phyloP scores from a whole-genome alignment of 2,797 vertebrate genomes.

The Gymnocypris eckloni region DNA sequence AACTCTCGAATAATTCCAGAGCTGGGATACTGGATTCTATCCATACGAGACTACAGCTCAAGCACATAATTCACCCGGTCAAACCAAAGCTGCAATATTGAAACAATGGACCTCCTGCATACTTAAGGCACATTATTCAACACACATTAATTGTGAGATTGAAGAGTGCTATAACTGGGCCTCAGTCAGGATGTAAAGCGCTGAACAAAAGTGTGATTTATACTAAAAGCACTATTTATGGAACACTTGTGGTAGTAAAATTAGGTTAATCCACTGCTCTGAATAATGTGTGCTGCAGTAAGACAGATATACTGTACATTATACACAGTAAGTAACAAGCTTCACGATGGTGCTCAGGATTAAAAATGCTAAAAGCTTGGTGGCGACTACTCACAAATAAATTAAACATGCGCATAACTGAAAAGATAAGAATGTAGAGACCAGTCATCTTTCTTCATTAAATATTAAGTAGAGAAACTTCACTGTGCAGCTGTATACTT shows the following conservation, averaged over 20 bases:
- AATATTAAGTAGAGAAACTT: not conserved
- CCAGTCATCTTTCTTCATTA: not conserved
- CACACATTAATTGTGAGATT: conserved; percentile 69
- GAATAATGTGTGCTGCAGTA: conserved; percentile 42
- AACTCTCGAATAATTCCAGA: conserved; percentile 52
- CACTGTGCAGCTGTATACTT: not conserved
- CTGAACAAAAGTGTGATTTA: conserved; percentile 64
- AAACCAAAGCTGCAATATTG: conserved; percentile 66
- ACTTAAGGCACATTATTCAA: conserved; percentile 72
- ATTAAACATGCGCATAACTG: conserved; percentile 1
- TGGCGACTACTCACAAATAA: not conserved
- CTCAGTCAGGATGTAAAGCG: conserved; percentile 58
- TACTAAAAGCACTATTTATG: conserved; percentile 72
- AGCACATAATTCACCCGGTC: conserved; percentile 65
- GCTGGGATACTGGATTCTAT: conserved; percentile 61
- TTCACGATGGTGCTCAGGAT: not conserved
- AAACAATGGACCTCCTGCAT: conserved; percentile 73
- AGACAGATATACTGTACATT: not conserved
- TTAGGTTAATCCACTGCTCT: conserved; percentile 29
- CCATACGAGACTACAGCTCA: conserved; percentile 57
- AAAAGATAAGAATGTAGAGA: not conserved
- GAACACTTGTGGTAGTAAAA: conserved; percentile 41
- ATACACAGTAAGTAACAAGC: not conserved
- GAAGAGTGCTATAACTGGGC: conserved; percentile 59
- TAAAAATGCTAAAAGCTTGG: not conserved